Evolutionary conservation across 1,140 invertebrate species (phyloP).

Genomic region (Drosophila mauritiana): DNA sequence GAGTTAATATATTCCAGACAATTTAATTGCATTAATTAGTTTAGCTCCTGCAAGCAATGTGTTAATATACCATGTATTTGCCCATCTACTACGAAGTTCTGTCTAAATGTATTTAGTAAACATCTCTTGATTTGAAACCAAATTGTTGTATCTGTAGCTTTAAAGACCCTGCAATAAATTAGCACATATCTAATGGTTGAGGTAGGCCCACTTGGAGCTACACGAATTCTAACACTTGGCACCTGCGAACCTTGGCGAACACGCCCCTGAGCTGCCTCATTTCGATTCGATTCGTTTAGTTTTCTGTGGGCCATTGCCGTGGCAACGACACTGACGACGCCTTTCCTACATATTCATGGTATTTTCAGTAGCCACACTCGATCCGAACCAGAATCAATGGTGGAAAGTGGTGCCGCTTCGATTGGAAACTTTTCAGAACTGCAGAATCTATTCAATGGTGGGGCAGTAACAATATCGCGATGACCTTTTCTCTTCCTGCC

Average conservation of each 20-base stretch:
- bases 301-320: slow-evolving; percentile 75
- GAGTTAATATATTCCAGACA: slow-evolving; percentile 17
- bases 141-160: not conserved
- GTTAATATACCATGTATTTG: not conserved
- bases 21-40: not conserved
- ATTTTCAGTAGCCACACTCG: slow-evolving; percentile 26
- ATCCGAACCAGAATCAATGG: slow-evolving; percentile 75
- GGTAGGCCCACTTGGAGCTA: slow-evolving; percentile 47
- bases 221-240: slow-evolving; percentile 76
- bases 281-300: slow-evolving; percentile 34
- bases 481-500: slow-evolving; percentile 30
- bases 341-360: slow-evolving; percentile 55
- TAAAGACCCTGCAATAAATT: slow-evolving; percentile 6
- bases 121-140: too few species aligned
- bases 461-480: slow-evolving; percentile 13
- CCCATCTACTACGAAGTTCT: too few species aligned
- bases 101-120: too few species aligned
- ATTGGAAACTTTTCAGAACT: slow-evolving; percentile 43
- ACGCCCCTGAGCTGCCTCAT: slow-evolving; percentile 64
- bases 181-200: slow-evolving; percentile 23
- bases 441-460: slow-evolving; percentile 20
- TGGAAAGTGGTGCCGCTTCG: slow-evolving; percentile 23
- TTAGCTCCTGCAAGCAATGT: not conserved
- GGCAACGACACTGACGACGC: slow-evolving; percentile 53
- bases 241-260: slow-evolving; percentile 65